Evolutionary conservation across 2,888 invertebrate species (phyloP).

Genomic region (Macaria notata): DNA sequence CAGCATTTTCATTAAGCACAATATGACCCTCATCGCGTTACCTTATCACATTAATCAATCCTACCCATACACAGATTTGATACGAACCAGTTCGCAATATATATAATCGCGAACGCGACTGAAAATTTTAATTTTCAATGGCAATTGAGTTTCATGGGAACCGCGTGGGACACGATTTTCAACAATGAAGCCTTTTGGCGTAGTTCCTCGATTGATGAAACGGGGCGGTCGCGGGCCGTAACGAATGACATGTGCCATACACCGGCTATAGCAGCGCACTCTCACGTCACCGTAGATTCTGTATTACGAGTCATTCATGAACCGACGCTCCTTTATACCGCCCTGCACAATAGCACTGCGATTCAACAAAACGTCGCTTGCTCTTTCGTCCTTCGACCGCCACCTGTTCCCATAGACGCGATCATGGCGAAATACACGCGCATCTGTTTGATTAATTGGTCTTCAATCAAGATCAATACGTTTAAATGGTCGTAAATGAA

Average conservation of each 20-base stretch:
- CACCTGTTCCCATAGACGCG: constrained; percentile 30
- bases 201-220: constrained; percentile 66
- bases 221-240: constrained; percentile 50
- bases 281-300: constrained; percentile 38
- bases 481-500: constrained; percentile 3
- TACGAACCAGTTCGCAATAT: constrained; percentile 2
- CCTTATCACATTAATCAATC: background rate
- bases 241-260: constrained; percentile 49
- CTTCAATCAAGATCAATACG: constrained; percentile 2
- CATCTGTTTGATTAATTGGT: constrained; percentile 1
- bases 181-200: constrained; percentile 60
- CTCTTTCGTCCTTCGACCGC: constrained; percentile 34
- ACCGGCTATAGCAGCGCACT: constrained; percentile 32
- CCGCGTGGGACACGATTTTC: constrained; percentile 40
- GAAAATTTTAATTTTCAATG: constrained; percentile 28
- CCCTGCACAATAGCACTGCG: constrained; percentile 35
- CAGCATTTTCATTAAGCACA: background rate
- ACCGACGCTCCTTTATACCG: constrained; percentile 45
- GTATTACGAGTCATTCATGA: constrained; percentile 42
- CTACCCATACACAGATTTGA: background rate
- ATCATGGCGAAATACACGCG: background rate
- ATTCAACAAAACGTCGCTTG: constrained; percentile 40
- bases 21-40: background rate
- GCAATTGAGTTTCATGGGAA: constrained; percentile 50
- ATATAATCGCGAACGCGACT: constrained; percentile 14